A percentile compares a stretch with the other conserved stretches of the same genome.
phyloP scores from a whole-genome alignment of 1,140 invertebrate genomes.

The Artemia franciscana region DNA sequence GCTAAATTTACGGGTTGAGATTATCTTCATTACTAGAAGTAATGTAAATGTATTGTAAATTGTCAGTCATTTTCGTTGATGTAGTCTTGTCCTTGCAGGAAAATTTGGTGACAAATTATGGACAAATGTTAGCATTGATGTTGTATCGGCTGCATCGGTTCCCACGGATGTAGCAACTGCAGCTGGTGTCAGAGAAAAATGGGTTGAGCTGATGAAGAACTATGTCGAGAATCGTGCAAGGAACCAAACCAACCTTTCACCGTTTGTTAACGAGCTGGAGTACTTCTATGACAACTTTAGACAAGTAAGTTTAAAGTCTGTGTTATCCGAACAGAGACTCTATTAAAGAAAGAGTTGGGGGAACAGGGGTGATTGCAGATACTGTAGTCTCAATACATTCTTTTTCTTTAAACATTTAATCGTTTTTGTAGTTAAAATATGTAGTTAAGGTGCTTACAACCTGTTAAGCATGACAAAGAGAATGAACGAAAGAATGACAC shows the following conservation, averaged over 20 bases:
- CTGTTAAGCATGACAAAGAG: no score
- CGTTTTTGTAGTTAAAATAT: no score
- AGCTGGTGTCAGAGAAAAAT: background rate
- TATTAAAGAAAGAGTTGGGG: no score
- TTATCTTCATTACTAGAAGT: no score
- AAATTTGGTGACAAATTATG: background rate
- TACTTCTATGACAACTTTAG: background rate
- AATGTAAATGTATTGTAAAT: no score
- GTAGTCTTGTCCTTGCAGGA: background rate
- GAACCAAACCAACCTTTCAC: background rate
- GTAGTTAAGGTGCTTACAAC: no score
- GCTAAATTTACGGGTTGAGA: no score
- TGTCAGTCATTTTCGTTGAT: background rate
- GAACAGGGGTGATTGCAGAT: no score
- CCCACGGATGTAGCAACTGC: background rate
- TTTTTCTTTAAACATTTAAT: no score
- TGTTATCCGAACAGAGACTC: no score
- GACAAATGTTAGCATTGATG: background rate
- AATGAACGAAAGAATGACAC: no score
- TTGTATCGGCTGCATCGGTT: background rate
- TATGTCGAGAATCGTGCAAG: background rate
- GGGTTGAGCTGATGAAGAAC: background rate
- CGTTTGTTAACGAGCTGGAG: background rate
- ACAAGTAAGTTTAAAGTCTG: background rate
- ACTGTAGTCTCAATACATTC: no score